Evolutionary conservation across 2,113 vertebrate genomes (phyloP), one percentile per base, ranked within the genome.

Genomic region (Cercopithecus mona): DNA sequence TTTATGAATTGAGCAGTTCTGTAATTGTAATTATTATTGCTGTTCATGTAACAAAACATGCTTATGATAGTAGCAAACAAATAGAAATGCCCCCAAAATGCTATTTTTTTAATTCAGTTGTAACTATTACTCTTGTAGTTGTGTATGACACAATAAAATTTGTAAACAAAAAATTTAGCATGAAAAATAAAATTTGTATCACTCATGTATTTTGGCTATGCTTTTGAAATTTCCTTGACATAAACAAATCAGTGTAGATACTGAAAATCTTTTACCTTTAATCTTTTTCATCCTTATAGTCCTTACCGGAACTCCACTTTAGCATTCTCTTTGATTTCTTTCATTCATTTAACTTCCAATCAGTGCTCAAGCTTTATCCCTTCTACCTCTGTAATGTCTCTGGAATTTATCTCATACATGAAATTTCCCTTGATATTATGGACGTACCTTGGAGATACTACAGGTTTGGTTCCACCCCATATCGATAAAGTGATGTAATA

Each of bases 101-200:
- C 97, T 98, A 98, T 99, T 99, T 99, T 99, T 99, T 98, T 98
- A 98, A 98, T 94, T 98, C 88, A 98, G 89, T 96, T 98, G 95
- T 98, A 97, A 97, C 97, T 97, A 94, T 97, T 98, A 95, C 97
- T 98, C 97, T 98, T 97, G 97, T 98, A 99, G 95, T 91, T 94
- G 96, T 98, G 98, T 97, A 91, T 98, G 97, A 97, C 94, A 98
- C 96, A 97, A 97, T 94, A 70, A 95, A 94, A 97, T 97, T 97
- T 98, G 97, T 97, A 97, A 97, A 93, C 18, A 30, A 30, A 32
- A 93, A 96, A 90, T 96, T 98, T 97, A 97, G 98, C 98, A 99
- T 99, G 98, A 98, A 97, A 97, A 98, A 98, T 98, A 97, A 98
- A 98, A 94, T 72, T 98, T 97, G 4, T 97, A 82, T 95, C 91